Base-by-base conservation (phyloP, 2,888 invertebrate species). In the Endomychus coccineus region DNA sequence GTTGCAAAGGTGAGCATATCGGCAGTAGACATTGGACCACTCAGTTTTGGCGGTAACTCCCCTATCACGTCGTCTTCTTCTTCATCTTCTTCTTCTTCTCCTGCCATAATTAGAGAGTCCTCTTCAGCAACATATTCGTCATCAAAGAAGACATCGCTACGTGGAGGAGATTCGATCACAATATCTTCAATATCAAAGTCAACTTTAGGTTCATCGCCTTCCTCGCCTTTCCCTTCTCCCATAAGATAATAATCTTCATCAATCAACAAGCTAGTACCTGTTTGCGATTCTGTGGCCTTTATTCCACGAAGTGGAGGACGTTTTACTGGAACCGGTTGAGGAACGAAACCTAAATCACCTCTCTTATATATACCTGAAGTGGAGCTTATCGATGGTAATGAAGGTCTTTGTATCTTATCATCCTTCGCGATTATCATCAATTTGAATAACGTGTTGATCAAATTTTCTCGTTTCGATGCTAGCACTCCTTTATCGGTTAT, bases 291-390 rank as follows among this genome's bases (percentile, higher is more conserved):
- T 24, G 53, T 52, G 21, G 58, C 37, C 33, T 55, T 44, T 15
- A 40, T 48, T 4, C 55, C 51, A 3, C 66, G 64, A 4, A 58
- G 48, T 16, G 30, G 41, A 0, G 59, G 51, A 28, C 60, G 43
- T 13, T 52, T 24, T 16, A 59, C 54, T 0, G 60, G 54, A 4
- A 62, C 59, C 50, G 74, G 75, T 0, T 78, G 79, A 44, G 78
- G 77, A 42, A 80, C 66, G 45, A 81, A 78, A 5, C 81, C 81
- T 39, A 80, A 70, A 56, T 78, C 78, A 7, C 81, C 81, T 44
- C 74, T 72, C 30, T 70, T 66, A 48, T 82, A 81, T 13, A 77
- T 64, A 9, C 50, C 54, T 9, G 54, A 50, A 2, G 51, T 39
- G 1, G 60, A 56, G 7, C 51, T 49, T n/a, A 64, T 46, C 3